These are phyloP conservation scores for Araneus ventricosus DNA, from an alignment of 1,140 invertebrate species.

Conservation along the genomic window DNA sequence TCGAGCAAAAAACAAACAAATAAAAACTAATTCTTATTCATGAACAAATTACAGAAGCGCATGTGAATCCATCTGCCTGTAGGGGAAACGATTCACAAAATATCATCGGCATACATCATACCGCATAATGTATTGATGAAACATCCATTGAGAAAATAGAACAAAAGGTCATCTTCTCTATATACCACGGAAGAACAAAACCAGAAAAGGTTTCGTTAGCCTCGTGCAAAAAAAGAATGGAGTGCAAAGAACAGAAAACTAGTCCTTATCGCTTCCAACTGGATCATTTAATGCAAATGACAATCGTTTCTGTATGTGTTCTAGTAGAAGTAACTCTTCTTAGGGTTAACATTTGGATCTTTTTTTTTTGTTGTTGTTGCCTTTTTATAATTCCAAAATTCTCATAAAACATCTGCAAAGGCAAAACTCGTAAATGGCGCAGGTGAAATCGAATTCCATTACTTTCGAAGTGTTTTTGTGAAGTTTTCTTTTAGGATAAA, in stretches of 20 bases:
- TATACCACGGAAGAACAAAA: neutral
- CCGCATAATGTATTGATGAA: neutral
- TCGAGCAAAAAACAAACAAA: neutral
- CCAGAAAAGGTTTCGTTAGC: neutral
- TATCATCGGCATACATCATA: neutral
- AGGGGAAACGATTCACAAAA: neutral
- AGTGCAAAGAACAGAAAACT: neutral
- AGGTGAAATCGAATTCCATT: too few species aligned
- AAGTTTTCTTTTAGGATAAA: too few species aligned
- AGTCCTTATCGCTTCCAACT: neutral
- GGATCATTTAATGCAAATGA: slow-evolving; percentile 13
- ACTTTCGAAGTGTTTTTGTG: too few species aligned
- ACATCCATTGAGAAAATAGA: slow-evolving; percentile 7
- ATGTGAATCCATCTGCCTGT: neutral
- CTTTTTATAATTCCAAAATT: neutral
- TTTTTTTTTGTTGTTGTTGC: neutral
- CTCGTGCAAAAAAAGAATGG: neutral
- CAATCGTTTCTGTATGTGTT: neutral
- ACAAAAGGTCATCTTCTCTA: neutral
- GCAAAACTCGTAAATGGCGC: too few species aligned
- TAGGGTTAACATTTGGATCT: neutral
- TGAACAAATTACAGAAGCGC: neutral
- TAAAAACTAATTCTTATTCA: neutral
- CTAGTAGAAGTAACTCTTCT: neutral
- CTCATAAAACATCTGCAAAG: too few species aligned